Evolutionary conservation across 1,140 invertebrate species (phyloP).

Genomic region (Aplysia californica): DNA sequence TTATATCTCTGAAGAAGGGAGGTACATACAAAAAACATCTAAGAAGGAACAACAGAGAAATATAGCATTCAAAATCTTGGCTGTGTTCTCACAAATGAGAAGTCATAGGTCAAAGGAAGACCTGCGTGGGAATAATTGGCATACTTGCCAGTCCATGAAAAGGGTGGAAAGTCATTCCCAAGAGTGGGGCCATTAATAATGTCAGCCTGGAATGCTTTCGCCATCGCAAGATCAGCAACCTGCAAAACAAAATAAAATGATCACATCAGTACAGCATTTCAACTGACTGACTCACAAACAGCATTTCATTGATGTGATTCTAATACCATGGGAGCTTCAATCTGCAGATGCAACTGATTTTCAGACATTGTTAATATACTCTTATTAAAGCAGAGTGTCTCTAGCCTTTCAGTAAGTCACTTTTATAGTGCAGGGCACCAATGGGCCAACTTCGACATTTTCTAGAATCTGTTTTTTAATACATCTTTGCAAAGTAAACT

Average conservation of each 20-base stretch:
- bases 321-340: not conserved
- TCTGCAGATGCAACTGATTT: not conserved
- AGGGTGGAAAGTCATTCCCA: slow-evolving; percentile 49
- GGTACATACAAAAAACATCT: no score
- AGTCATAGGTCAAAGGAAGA: slow-evolving; percentile 59
- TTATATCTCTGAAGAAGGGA: no score
- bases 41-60: no score
- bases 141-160: slow-evolving; percentile 50
- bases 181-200: slow-evolving; percentile 63
- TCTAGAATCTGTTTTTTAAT: no score
- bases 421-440: no score
- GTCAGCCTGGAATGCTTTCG: slow-evolving; percentile 47
- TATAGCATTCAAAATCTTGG: slow-evolving; percentile 35
- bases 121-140: slow-evolving; percentile 53
- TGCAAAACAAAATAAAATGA: slow-evolving; percentile 27
- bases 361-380: not conserved
- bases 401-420: not conserved
- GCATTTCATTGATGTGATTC: no score
- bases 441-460: no score
- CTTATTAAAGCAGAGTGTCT: not conserved
- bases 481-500: no score
- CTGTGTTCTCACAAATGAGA: slow-evolving; percentile 52
- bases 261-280: not conserved
- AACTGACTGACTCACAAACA: not conserved
- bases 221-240: slow-evolving; percentile 61